Evolutionary conservation across 2,888 invertebrate species (phyloP), one percentile per base, ranked within the genome.

Genomic region (Prosapia bicincta): DNA sequence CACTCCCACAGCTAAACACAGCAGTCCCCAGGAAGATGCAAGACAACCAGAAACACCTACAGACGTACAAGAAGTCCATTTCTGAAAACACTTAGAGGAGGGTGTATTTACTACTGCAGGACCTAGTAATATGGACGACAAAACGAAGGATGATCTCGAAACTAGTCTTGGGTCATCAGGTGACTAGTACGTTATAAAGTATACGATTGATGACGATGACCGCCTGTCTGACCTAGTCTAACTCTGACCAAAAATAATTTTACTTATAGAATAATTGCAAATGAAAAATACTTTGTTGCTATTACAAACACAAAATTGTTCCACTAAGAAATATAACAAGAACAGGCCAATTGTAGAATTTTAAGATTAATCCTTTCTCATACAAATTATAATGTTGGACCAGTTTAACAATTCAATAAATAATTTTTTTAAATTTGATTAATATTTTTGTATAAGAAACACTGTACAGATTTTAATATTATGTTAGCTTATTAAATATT

Each of bases 61-160:
- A n/a, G 74, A 74, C 25, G 74, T 74, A 26, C 54, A 69, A 15
- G 69, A 74, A 26, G 66, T 74, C 28, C 69, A 69, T 69, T 74
- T 74, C 74, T 74, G 74, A 74, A 74, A 66, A 69, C 69, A 26
- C 69, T 69, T 26, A 7, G 65, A 43, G 74, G 74, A 69, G 74
- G 74, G 66, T 54, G 54, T 54, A 54, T 3, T 6, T 6, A 2
- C 10, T 9, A 13, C 13, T 2, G 54, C 54, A 5, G 54, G 20
- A n/a, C n/a, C 54, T 6, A 54, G 20, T 54, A 38, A 38, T 13
- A 15, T 13, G 38, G 38, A 38, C 10, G 38, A 13, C 15, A 9
- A 38, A 38, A 38, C 38, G 9, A 54, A 54, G 54, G 54, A n/a
- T 54, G 54, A 54, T 54, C 54, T 54, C 54, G 54, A 54, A 54